Evolutionary conservation across 2,888 invertebrate genomes (phyloP).

Genomic region (Euproctis similis): DNA sequence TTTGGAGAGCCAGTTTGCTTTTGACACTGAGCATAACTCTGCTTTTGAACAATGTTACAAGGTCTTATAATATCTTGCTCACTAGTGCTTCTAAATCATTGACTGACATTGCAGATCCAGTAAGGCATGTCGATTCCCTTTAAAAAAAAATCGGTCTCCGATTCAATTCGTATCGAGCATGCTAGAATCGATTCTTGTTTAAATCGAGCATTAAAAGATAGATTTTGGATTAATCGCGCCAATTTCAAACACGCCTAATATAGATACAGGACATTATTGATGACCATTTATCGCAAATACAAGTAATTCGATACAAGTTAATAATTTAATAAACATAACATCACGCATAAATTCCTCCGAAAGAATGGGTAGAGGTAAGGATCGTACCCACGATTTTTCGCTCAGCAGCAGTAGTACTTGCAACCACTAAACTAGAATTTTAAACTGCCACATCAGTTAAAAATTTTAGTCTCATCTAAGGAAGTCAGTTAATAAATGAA

Average conservation of each 20-base stretch:
- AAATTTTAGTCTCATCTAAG: too few species aligned
- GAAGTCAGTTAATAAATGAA: conserved; percentile 11
- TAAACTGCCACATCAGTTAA: too few species aligned
- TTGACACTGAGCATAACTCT: too few species aligned
- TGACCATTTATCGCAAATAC: too few species aligned
- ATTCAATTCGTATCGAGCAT: not conserved
- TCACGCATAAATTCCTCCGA: conserved; percentile 10
- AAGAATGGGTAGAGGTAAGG: conserved; percentile 13
- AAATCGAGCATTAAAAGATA: too few species aligned
- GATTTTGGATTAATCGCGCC: not conserved
- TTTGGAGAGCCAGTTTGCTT: conserved; percentile 12
- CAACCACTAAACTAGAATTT: conserved; percentile 8
- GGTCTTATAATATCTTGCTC: conserved; percentile 10
- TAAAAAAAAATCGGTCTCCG: not conserved
- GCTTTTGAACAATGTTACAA: conserved; percentile 11
- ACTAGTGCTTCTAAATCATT: conserved; percentile 6
- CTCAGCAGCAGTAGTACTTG: conserved; percentile 13
- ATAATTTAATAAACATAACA: conserved; percentile 11
- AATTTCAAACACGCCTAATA: not conserved
- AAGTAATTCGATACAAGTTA: too few species aligned
- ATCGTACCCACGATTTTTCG: conserved; percentile 11
- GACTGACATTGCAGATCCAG: conserved; percentile 8
- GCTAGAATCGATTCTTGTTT: too few species aligned
- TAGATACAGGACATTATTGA: too few species aligned
- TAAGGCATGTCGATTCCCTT: too few species aligned